These are phyloP conservation scores for Psix sp. DNA, from an alignment of 1,140 invertebrate species.

Conservation along the genomic window DNA sequence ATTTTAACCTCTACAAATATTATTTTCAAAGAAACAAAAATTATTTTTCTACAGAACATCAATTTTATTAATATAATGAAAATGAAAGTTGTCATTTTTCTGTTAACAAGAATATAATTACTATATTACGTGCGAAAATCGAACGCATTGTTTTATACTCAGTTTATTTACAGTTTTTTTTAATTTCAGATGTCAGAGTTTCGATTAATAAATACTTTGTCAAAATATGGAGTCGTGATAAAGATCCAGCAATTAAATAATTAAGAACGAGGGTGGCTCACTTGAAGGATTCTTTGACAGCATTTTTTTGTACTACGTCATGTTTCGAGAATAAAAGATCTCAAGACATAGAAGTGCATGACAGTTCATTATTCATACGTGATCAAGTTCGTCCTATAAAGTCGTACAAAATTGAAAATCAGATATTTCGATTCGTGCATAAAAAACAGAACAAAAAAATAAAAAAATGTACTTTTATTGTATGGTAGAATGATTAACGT, in stretches of 20 bases:
- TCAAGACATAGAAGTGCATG: conserved; percentile 31
- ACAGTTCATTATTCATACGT: conserved; percentile 48
- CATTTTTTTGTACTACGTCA: conserved; percentile 45
- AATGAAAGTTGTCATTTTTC: too few relatives aligned
- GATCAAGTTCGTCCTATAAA: conserved; percentile 47
- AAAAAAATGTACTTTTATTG: too few relatives aligned
- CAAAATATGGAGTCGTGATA: too few relatives aligned
- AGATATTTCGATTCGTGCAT: conserved; percentile 1
- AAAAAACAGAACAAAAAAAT: too few relatives aligned
- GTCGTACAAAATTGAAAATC: conserved; percentile 42
- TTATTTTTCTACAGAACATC: too few relatives aligned
- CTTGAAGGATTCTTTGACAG: conserved; percentile 15
- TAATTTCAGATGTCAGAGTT: neutral
- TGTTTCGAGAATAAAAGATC: conserved; percentile 20
- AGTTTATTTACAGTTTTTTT: too few relatives aligned
- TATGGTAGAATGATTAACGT: too few relatives aligned
- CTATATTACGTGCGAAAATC: too few relatives aligned
- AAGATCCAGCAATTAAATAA: conserved; percentile 36
- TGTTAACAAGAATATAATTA: too few relatives aligned
- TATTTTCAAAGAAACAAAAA: conserved; percentile 39
- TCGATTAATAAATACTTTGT: neutral
- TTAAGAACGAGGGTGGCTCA: conserved; percentile 41
- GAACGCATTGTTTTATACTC: too few relatives aligned
- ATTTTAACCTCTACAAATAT: conserved; percentile 23
- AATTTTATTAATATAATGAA: too few relatives aligned